phyloP scores from a whole-genome alignment of 2,113 vertebrate species.

The Pelecanoides urinatrix region DNA sequence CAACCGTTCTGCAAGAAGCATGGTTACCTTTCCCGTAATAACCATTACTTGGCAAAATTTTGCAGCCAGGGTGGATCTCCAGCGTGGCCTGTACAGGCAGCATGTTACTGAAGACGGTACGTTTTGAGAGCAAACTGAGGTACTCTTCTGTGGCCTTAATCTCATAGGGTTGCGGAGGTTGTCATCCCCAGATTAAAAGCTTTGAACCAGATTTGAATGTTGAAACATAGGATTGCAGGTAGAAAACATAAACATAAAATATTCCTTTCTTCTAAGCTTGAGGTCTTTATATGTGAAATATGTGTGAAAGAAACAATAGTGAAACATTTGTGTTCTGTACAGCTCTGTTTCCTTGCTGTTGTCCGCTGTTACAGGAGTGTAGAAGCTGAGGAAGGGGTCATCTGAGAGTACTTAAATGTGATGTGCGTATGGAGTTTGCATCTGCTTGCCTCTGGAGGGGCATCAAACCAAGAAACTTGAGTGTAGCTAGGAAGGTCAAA shows the following conservation, averaged over 20 bases:
- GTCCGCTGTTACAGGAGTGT: background rate
- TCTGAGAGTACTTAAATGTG: background rate
- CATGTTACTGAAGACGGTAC: background rate
- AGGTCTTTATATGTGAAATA: background rate
- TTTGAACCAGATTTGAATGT: background rate
- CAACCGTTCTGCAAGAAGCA: background rate
- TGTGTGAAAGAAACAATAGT: background rate
- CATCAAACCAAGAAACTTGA: background rate
- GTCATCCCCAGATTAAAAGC: background rate
- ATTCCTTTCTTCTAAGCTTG: background rate
- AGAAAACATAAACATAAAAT: background rate
- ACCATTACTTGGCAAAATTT: background rate
- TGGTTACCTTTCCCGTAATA: background rate
- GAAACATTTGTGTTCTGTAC: background rate
- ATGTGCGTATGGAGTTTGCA: background rate
- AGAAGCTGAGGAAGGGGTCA: background rate
- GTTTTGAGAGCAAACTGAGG: background rate
- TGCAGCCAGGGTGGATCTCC: background rate
- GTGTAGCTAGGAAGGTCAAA: background rate
- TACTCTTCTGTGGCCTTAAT: background rate
- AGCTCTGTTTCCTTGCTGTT: background rate
- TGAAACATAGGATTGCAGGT: background rate
- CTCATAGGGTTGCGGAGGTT: background rate
- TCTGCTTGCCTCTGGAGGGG: background rate
- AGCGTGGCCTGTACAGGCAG: background rate